Evolutionary conservation across 2,113 vertebrate genomes (phyloP), one percentile per base, ranked within the genome.

Genomic region (Perca schrenkii): DNA sequence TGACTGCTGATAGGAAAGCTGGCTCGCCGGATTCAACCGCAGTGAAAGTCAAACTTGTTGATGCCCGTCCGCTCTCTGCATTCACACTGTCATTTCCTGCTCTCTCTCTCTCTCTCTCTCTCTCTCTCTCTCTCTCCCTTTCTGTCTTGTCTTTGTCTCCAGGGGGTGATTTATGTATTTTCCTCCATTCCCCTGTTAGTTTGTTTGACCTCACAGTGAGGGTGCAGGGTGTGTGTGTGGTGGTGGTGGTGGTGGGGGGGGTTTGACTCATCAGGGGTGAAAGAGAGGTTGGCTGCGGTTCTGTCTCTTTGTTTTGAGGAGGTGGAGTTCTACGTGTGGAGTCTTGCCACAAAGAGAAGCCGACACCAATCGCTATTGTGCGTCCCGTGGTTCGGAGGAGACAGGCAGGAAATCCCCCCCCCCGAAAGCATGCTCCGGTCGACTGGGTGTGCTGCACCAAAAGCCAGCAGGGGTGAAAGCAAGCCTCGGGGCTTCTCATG

Each of bases 221-320:
- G 17, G 15, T 6, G 0, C 8, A 5, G 31, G 31, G 31, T 5
- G 34, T 31, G 36, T 6, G 36, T 6, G 8, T n/a, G n/a, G 36
- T 6, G 8, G n/a, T n/a, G 1, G 36, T 1, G 8, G 7, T 4
- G 16, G 50, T 17, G 50, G 53, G 50, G 70, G 58, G 0, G 36
- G 65, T 40, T 70, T 50, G 82, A 66, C 58, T 87, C 40, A 2
- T 73, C 64, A 22, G 70, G 22, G 82, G 57, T 85, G 67, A 83
- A 72, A 54, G 62, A 54, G 62, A 77, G 62, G 49, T 86, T 89
- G 83, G 87, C 83, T 86, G 63, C n/a, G 49, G 67, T 65, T 85
- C 76, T 83, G 71, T 34, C 11, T 68, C 62, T 72, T 61, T 49
- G 60, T 78, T 71, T 82, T 47, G 61, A 56, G 47, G 69, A 31